phyloP scores from a whole-genome alignment of 2,113 vertebrate genomes.

The Camarhynchus parvulus region DNA sequence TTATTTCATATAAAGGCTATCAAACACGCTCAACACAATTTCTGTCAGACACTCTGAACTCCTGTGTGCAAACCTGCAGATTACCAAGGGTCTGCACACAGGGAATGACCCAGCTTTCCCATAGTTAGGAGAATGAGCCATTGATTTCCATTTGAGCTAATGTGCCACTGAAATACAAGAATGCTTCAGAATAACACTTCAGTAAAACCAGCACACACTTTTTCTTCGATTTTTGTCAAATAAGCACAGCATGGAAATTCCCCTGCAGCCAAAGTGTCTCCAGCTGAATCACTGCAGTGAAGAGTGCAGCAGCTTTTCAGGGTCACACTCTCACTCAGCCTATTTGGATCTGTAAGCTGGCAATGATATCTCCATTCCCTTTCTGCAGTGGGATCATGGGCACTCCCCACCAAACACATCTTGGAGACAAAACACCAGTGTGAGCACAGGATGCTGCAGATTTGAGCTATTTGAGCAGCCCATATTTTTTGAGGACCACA shows the following conservation, averaged over 20 bases:
- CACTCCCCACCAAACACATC: not conserved
- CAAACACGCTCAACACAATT: not conserved
- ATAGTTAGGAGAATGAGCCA: not conserved
- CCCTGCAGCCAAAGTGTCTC: not conserved
- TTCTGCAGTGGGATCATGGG: not conserved
- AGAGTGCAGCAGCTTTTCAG: not conserved
- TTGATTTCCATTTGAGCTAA: not conserved
- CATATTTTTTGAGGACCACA: not conserved
- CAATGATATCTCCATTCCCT: not conserved
- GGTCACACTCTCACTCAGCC: not conserved
- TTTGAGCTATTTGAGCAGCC: not conserved
- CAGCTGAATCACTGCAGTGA: not conserved
- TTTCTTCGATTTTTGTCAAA: not conserved
- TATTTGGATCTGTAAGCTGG: not conserved
- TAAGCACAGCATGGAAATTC: not conserved
- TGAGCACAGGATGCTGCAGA: not conserved
- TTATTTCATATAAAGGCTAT: not conserved
- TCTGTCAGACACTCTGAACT: not conserved
- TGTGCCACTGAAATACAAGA: not conserved
- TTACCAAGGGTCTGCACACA: not conserved
- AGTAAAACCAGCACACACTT: not conserved
- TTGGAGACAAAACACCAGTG: not conserved
- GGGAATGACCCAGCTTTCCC: not conserved
- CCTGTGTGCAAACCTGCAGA: not conserved
- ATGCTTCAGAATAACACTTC: not conserved